phyloP scores from a whole-genome alignment of 2,113 vertebrate genomes.

The Ciconia maguari region DNA sequence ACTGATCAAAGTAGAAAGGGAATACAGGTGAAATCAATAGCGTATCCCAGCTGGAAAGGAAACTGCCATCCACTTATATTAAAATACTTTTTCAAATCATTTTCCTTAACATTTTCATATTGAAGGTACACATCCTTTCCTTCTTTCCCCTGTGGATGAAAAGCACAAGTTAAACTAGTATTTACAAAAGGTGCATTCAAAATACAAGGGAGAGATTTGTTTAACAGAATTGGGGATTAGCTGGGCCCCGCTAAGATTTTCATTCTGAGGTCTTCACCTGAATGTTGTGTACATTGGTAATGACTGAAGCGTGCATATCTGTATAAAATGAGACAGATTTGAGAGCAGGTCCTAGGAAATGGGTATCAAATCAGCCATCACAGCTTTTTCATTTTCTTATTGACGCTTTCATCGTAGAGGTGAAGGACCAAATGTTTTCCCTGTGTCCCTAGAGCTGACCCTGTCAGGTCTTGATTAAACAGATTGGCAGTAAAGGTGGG shows the following conservation, averaged over 20 bases:
- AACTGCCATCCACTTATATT: neutral
- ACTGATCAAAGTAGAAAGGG: neutral
- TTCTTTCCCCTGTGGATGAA: neutral
- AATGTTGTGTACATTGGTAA: neutral
- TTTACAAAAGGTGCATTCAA: neutral
- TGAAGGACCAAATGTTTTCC: neutral
- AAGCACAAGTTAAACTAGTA: neutral
- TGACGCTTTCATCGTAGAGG: neutral
- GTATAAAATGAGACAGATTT: neutral
- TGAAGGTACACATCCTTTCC: neutral
- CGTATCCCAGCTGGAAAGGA: neutral
- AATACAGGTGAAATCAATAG: conserved; percentile 4
- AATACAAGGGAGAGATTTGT: neutral
- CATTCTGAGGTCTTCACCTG: neutral
- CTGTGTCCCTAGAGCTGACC: neutral
- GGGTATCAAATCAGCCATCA: neutral
- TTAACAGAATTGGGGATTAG: neutral
- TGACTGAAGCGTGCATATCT: neutral
- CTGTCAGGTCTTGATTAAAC: neutral
- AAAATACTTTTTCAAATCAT: neutral
- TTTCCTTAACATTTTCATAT: neutral
- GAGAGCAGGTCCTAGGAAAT: neutral
- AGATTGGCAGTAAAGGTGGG: neutral
- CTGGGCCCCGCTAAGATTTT: neutral
- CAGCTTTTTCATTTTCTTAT: neutral